Conservation (phyloP, 2,113 vertebrate genomes). For the Lepidothrix coronata region DNA sequence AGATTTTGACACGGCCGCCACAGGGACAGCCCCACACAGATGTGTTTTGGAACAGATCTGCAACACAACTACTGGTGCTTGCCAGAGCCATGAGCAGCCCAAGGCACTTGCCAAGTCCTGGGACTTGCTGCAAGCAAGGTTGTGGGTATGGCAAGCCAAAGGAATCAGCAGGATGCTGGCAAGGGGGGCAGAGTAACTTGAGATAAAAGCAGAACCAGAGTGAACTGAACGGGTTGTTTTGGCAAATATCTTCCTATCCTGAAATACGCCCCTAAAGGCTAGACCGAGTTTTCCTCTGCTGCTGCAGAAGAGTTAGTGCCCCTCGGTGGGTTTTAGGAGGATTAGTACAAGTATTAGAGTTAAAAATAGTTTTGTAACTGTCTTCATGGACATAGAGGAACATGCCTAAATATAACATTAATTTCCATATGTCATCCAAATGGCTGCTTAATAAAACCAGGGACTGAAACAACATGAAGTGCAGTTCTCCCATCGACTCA, state of each 20-base stretch:
- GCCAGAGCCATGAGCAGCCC: background rate
- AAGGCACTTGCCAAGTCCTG: background rate
- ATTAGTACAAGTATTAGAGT: constrained; percentile 21
- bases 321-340: constrained; percentile 38
- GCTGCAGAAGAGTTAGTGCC: constrained; percentile 28
- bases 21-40: constrained; percentile 19
- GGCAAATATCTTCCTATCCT: background rate
- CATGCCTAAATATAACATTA: constrained; percentile 33
- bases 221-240: background rate
- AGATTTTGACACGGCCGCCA: background rate
- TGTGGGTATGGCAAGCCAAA: constrained; percentile 18
- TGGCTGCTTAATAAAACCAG: constrained; percentile 22
- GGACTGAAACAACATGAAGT: background rate
- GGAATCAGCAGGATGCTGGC: constrained; percentile 27
- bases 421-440: constrained; percentile 51
- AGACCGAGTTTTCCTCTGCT: background rate
- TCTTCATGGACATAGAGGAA: constrained; percentile 6
- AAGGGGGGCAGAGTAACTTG: background rate
- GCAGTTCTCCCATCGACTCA: background rate
- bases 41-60: constrained; percentile 28
- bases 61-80: constrained; percentile 19
- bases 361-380: constrained; percentile 40
- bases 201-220: background rate
- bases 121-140: background rate
- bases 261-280: background rate